Base-by-base conservation (phyloP, 2,113 vertebrate genomes). In the Romanogobio albipinnatus region DNA sequence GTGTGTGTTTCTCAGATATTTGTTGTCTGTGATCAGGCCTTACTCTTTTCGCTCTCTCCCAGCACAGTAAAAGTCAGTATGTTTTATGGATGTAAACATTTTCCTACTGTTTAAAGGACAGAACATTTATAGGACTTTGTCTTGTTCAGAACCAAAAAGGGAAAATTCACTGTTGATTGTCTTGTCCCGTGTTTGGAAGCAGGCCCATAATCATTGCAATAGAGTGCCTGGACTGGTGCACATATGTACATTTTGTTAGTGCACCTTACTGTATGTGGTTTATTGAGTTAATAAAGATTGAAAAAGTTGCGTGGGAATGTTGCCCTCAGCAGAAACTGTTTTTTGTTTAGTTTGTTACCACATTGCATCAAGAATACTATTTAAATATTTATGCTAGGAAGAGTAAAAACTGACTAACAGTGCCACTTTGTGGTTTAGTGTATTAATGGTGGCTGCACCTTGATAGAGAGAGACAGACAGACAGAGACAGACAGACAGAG, bases 211-310 rank as follows among this genome's bases (percentile, higher is more conserved):
- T 53, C 10, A 22, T 68, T 62, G 22, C 59, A 43, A 81, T 66
- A 70, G 64, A 82, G 80, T 56, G 49, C 66, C 80, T 71, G 33
- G 22, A 45, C 76, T 85, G 51, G 64, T 43, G 56, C 29, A n/a
- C 88, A 79, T 89, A 64, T 87, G 22, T 75, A 51, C 33, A 76
- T 89, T 89, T 68, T 83, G 47, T 85, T 90, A 88, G 87, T 84
- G 86, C 85, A 90, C 89, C 24, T 84, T 86, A 88, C 87, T 77
- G 76, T 70, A 85, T 88, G 79, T 73, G 75, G 81, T 76, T 76
- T 84, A 88, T 89, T 84, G 83, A 88, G 85, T 89, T 87, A 92
- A 92, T 92, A 89, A 91, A 91, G 89, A 62, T 89, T 89, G 77
- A 64, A 90, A 90, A 47, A 68, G 56, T 59, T 14, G 17, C 76